Evolutionary conservation across 2,113 vertebrate species (phyloP).

Genomic region (Myotis brandtii): DNA sequence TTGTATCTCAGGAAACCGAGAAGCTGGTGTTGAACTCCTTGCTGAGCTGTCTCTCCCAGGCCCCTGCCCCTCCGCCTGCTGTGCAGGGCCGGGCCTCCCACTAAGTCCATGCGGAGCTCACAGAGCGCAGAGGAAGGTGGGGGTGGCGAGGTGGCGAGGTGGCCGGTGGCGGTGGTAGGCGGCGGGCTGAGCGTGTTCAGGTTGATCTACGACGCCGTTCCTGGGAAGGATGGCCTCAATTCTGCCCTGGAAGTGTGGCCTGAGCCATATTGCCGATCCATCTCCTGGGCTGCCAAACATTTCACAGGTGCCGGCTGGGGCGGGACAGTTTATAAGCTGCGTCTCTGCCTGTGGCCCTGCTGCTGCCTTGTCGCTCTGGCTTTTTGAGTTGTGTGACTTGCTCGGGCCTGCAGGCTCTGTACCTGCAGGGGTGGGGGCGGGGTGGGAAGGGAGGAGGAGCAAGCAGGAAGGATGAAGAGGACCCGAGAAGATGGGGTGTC

Average conservation of each 20-base stretch:
- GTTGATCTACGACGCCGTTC: conserved; percentile 30
- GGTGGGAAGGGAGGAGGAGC: no score
- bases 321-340: background rate
- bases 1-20: background rate
- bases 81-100: fast-evolving
- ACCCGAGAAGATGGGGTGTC: background rate
- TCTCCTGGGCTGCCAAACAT: conserved; percentile 59
- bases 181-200: fast-evolving
- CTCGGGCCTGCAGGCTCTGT: background rate
- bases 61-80: no score
- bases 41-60: no score
- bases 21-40: background rate
- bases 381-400: background rate
- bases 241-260: conserved; percentile 38
- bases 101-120: background rate
- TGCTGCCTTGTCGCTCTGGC: background rate
- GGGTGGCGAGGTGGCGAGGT: background rate
- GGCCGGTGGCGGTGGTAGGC: background rate
- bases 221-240: conserved; percentile 36
- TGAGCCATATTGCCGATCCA: background rate
- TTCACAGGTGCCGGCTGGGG: background rate
- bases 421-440: background rate
- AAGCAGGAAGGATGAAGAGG: background rate
- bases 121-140: background rate
- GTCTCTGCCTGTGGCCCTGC: background rate